Evolutionary conservation across 2,888 invertebrate genomes (phyloP), one percentile per base, ranked within the genome.

Genomic region (Maniola hyperantus): DNA sequence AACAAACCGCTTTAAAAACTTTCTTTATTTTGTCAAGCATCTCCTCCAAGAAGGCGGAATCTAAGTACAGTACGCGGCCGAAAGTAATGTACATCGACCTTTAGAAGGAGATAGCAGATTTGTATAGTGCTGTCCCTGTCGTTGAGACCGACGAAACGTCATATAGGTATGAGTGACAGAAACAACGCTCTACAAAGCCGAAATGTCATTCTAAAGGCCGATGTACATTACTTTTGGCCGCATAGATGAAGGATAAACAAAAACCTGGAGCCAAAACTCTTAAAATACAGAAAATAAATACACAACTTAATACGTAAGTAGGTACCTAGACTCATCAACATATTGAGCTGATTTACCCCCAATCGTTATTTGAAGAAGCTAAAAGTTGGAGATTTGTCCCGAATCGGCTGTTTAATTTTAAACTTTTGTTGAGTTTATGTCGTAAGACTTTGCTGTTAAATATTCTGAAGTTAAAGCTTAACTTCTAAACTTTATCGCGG

Each of bases 381-480:
- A 34, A 34, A 39, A 39, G 10, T 10, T 39, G 8, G 39, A 39
- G 8, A 20, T 50, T 50, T 20, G 50, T 26, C 50, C 50, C 50
- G 10, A 11, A 11, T 26, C 8, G 50, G 10, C 50, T 51, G 20
- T 20, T 51, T 51, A 51, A 51, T 51, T 51, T 51, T 51, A 51
- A 51, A 51, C 50, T 51, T 51, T 51, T 11, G 10, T 18, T 20
- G 26, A 26, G 2, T 51, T n/a, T 20, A 39, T 42, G 20, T 8
- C 26, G 50, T 10, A 20, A 11, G 11, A 4, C 10, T 20, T 51
- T 20, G 50, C 50, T 51, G 11, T 51, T 18, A 51, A 26, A 51
- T 51, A 51, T 51, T 51, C 50, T n/a, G 11, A 51, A 51, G 50
- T 51, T 15, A 51, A 26, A 51, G 20, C 48, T 48, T 48, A 7